Percentiles rank a stretch among this genome's conserved stretches.
These are phyloP conservation scores for Ochotona curzoniae DNA, from an alignment of 2,113 vertebrate genomes.

Conservation along the genomic window DNA sequence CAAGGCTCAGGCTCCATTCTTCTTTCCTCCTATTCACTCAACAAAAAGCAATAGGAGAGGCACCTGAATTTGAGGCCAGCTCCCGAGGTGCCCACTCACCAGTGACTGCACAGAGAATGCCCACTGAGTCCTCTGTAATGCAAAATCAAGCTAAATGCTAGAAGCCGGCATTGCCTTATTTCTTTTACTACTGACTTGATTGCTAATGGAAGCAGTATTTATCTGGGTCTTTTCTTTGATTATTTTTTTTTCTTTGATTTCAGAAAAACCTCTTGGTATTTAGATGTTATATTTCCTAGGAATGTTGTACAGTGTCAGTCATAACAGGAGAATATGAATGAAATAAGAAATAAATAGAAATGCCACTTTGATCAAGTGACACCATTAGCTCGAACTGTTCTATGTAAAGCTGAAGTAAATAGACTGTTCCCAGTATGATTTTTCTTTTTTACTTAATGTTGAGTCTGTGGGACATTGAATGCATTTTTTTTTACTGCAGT, in stretches of 20 bases:
- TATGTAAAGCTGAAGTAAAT: not conserved
- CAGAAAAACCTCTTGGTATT: not conserved
- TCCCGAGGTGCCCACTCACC: not conserved
- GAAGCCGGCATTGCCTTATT: not conserved
- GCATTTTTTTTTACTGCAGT: too few relatives aligned
- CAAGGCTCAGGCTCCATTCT: not conserved
- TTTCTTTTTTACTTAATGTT: too few relatives aligned
- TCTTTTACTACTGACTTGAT: not conserved
- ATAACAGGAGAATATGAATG: not conserved
- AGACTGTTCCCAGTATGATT: too few relatives aligned
- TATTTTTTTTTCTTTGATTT: constrained; percentile 8
- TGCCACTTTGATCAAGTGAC: not conserved
- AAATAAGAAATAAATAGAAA: constrained; percentile 36
- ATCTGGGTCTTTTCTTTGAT: constrained; percentile 16
- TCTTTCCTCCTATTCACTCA: not conserved
- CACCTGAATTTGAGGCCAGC: not conserved
- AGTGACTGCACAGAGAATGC: not conserved
- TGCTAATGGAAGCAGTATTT: not conserved
- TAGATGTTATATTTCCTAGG: constrained; percentile 15
- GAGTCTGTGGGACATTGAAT: too few relatives aligned
- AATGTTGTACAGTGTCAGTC: not conserved
- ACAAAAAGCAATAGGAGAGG: not conserved
- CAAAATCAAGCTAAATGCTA: not conserved
- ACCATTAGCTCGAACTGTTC: not conserved
- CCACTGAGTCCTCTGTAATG: not conserved